Base-by-base conservation (phyloP, 2,888 invertebrate species). In the Agriopis marginaria region DNA sequence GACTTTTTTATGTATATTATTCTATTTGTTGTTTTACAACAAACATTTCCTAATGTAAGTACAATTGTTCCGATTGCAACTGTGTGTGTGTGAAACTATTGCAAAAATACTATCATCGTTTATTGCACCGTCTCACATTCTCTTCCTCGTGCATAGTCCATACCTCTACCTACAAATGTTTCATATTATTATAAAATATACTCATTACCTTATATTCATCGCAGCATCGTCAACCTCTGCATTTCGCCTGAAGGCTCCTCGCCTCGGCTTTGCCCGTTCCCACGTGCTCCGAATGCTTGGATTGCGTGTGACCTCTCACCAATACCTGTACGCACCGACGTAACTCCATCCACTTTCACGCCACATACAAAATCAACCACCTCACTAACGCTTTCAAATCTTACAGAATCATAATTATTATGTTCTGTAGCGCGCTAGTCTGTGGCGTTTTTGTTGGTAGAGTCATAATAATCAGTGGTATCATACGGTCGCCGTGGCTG, bases 231-330 rank as follows among this genome's bases (percentile, higher is more conserved):
- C 94, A 94, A 93, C 94, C 83, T 88, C 85, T 86, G 89, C 87
- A 83, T 84, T 81, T 86, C 79, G 92, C 93, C 93, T 77, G 81
- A 78, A 89, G 93, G 91, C 86, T 77, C 86, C 82, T 91, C 90
- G 92, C 92, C 92, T 89, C 78, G 80, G 81, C 83, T 81, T 76
- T 79, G 83, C 78, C 81, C 86, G 87, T 94, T 94, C 94, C 94
- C 94, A 93, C 94, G 93, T 94, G 94, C 88, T 84, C 89, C 80
- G 90, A 94, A 93, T 93, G 93, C 90, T 91, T 85, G 87, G 88
- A 92, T 94, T 91, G 93, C 94, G 93, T 94, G 94, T 86, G 90
- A 91, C 91, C 91, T 89, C 87, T 84, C 86, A 86, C 87, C 83
- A 87, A 85, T 83, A 80, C 80, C 67, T 75, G 86, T 87, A 86